Evolutionary conservation across 2,797 vertebrate genomes (phyloP).

Genomic region (Scarus forsteni): DNA sequence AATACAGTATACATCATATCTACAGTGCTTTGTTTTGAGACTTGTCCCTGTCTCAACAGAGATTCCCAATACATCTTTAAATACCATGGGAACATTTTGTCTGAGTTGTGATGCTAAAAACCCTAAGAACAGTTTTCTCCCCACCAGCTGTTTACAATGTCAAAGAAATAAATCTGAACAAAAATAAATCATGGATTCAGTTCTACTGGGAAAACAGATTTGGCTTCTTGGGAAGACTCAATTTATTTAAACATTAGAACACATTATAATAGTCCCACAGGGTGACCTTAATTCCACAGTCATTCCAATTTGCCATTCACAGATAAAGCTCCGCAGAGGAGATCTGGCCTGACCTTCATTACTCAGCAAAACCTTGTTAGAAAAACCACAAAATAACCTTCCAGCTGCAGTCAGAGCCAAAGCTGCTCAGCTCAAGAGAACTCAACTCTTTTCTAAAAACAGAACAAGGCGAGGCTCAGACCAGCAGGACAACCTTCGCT

Average conservation of each 20-base stretch:
- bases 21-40: not conserved
- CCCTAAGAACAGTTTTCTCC: not conserved
- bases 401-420: constrained; percentile 23
- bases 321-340: constrained; percentile 47
- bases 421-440: constrained; percentile 33
- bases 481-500: constrained; percentile 24
- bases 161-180: not conserved
- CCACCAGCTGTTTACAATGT: not conserved
- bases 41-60: not conserved
- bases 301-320: constrained; percentile 58
- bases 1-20: no score
- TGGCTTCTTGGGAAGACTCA: constrained; percentile 10
- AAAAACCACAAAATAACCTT: constrained; percentile 43
- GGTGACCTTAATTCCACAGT: constrained; percentile 55
- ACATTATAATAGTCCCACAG: constrained; percentile 42
- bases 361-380: constrained; percentile 59
- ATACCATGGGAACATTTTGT: not conserved
- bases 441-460: constrained; percentile 22
- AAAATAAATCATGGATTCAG: constrained; percentile 24
- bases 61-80: not conserved
- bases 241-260: constrained; percentile 49
- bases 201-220: constrained; percentile 4
- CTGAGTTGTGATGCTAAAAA: not conserved
- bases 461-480: constrained; percentile 4
- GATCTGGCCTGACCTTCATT: constrained; percentile 62